Percentiles rank a stretch among this genome's conserved stretches.
Conservation (phyloP, 2,797 vertebrate genomes). For the Scarus forsteni region DNA sequence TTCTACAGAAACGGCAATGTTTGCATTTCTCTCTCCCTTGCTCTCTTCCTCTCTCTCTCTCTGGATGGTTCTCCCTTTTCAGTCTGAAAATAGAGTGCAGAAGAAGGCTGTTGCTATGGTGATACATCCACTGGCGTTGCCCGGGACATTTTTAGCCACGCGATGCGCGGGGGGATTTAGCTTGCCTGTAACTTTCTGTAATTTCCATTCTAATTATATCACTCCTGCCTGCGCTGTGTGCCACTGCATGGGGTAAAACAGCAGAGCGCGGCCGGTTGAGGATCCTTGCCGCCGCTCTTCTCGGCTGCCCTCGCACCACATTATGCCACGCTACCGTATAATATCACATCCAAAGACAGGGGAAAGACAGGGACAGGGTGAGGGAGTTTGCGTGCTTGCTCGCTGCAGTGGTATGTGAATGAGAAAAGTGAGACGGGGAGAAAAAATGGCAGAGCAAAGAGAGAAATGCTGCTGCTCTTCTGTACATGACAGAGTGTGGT, state of each 20-base stretch:
- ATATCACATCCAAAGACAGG: conserved; percentile 59
- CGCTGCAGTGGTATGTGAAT: conserved; percentile 35
- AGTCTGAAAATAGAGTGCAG: conserved; percentile 86
- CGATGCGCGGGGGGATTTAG: conserved; percentile 85
- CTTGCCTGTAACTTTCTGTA: conserved; percentile 87
- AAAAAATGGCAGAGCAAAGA: conserved; percentile 42
- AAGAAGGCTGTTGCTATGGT: conserved; percentile 89
- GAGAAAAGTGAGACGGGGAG: conserved; percentile 51
- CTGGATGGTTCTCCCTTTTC: conserved; percentile 80
- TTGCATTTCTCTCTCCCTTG: conserved; percentile 77
- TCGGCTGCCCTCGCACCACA: conserved; percentile 68
- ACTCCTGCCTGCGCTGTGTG: conserved; percentile 75
- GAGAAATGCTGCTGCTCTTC: conserved; percentile 38
- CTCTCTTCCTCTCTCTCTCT: conserved; percentile 57
- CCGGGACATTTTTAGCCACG: conserved; percentile 88
- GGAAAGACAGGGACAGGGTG: conserved; percentile 21
- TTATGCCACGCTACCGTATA: conserved; percentile 60
- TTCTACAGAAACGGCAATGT: conserved; percentile 83
- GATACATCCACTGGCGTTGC: conserved; percentile 88
- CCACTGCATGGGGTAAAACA: conserved; percentile 78
- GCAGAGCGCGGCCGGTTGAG: conserved; percentile 65
- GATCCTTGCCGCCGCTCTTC: conserved; percentile 63
- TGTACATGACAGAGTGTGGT: conserved; percentile 49
- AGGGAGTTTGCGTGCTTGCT: conserved; percentile 34
- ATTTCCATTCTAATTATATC: conserved; percentile 90